Evolutionary conservation across 2,888 invertebrate species (phyloP).

Genomic region (Cremastinae sp.): DNA sequence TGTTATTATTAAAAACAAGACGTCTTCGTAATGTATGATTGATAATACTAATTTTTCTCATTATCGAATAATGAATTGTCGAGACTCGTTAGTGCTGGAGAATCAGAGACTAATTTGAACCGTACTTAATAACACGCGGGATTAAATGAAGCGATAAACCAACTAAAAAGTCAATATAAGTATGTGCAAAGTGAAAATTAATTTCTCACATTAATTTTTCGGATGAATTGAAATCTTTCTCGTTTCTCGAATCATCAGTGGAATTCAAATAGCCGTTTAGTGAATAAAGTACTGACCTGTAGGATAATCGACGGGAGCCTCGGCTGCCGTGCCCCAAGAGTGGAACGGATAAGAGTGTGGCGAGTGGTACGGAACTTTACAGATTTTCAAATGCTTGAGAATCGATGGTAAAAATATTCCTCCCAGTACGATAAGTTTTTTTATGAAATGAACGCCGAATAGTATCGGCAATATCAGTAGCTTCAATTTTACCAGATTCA

Average conservation of each 20-base stretch:
- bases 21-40: no score
- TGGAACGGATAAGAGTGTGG: constrained; percentile 70
- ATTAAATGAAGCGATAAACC: no score
- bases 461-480: constrained; percentile 84
- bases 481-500: constrained; percentile 81
- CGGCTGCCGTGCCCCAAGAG: constrained; percentile 73
- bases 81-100: not conserved
- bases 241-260: no score
- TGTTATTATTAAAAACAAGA: no score
- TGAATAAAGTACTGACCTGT: constrained; percentile 67
- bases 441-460: constrained; percentile 84
- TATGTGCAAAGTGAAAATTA: no score
- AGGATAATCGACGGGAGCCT: constrained; percentile 76
- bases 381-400: constrained; percentile 80
- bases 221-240: no score
- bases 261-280: no score
- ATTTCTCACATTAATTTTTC: no score
- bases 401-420: constrained; percentile 84
- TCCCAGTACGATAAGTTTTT: constrained; percentile 84
- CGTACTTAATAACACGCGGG: no score
- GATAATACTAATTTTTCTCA: no score
- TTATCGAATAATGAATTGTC: not conserved
- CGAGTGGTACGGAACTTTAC: constrained; percentile 71
- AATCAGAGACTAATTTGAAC: no score
- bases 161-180: no score